Conservation (phyloP, 1,140 invertebrate genomes). For the Lasioglossum albipes region DNA sequence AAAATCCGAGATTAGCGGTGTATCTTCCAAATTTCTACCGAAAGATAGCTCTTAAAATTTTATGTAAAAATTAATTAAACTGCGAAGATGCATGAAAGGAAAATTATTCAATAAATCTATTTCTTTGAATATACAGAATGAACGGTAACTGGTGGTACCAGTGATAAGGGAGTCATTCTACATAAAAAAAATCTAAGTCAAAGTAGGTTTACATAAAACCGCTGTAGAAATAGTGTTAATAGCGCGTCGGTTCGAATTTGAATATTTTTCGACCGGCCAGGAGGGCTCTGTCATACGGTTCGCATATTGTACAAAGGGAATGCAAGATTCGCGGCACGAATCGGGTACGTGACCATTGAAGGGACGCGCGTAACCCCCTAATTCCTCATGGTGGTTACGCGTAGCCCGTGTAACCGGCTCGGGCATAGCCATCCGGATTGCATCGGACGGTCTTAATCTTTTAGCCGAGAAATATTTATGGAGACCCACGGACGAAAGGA, state of each 20-base stretch:
- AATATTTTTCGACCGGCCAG: not conserved
- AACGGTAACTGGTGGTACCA: no score
- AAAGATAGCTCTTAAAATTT: no score
- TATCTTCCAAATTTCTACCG: no score
- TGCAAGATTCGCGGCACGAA: not conserved
- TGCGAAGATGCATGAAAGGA: no score
- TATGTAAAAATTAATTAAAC: no score
- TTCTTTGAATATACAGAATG: no score
- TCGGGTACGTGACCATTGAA: not conserved
- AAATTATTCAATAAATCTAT: no score
- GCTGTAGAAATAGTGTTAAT: not conserved
- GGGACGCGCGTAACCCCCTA: not conserved
- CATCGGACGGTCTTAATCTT: not conserved
- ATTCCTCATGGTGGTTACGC: not conserved
- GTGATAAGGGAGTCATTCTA: no score
- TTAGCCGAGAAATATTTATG: not conserved
- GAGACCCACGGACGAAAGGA: not conserved
- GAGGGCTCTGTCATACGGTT: not conserved
- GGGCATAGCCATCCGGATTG: not conserved
- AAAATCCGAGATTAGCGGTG: no score
- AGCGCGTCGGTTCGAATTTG: not conserved
- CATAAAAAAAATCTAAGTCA: no score
- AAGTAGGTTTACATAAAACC: no score
- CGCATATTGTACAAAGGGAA: not conserved
- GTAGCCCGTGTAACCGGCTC: not conserved